These are phyloP conservation scores for Hydrolagus colliei DNA, from an alignment of 2,797 vertebrate species.

Conservation along the genomic window DNA sequence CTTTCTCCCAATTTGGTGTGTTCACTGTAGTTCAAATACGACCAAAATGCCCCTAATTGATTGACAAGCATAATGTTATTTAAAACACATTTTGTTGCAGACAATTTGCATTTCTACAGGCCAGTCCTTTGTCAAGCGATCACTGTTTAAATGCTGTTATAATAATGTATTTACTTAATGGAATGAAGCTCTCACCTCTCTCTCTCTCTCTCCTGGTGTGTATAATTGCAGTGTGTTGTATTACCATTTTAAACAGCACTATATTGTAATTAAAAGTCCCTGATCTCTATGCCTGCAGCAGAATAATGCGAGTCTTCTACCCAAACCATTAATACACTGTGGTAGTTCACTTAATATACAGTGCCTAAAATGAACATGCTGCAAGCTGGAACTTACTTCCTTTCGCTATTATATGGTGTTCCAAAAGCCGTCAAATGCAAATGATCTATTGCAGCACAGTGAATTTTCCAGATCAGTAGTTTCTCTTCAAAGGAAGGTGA, in stretches of 20 bases:
- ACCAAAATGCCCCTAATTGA: neutral
- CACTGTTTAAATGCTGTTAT: neutral
- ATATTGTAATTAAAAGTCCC: neutral
- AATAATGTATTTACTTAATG: neutral
- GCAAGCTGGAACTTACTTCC: neutral
- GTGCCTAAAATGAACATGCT: neutral
- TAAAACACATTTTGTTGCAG: neutral
- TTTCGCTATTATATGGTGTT: neutral
- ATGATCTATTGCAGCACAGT: neutral
- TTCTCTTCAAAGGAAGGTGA: no score
- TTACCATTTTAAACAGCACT: neutral
- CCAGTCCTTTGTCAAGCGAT: neutral
- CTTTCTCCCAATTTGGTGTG: neutral
- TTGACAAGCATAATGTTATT: neutral
- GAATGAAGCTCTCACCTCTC: neutral
- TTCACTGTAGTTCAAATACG: neutral
- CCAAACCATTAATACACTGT: neutral
- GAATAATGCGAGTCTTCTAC: neutral
- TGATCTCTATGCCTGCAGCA: neutral
- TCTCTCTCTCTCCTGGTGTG: neutral
- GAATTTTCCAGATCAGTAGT: neutral
- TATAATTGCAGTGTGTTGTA: neutral
- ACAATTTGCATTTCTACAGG: neutral
- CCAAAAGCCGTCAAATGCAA: neutral
- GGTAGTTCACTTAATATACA: neutral